Evolutionary conservation across 1,140 invertebrate genomes (phyloP).

Genomic region (Solenopsis fugax): DNA sequence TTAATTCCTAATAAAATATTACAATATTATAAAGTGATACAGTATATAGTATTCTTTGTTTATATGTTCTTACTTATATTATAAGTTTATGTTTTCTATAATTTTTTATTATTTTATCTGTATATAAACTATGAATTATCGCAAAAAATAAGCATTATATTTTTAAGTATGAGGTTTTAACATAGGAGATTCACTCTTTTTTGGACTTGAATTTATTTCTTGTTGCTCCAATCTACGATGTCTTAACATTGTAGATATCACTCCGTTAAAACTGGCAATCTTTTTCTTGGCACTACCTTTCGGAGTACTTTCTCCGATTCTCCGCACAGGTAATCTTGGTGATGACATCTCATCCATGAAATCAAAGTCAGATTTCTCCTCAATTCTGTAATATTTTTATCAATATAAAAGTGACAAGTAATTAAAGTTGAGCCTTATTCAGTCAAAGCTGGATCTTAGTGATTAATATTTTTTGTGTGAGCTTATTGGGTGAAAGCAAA

Average conservation of each 20-base stretch:
- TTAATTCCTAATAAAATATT: background rate
- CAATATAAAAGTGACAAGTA: background rate
- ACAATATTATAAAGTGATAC: background rate
- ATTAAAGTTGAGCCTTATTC: background rate
- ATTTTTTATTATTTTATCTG: background rate
- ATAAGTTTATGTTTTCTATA: background rate
- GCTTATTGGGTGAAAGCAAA: too few species aligned
- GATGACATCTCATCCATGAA: slow-evolving; percentile 92
- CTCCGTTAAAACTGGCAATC: slow-evolving; percentile 91
- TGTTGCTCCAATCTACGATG: slow-evolving; percentile 89
- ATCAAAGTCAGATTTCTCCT: slow-evolving; percentile 91
- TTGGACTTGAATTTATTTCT: slow-evolving; percentile 84
- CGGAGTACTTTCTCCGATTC: slow-evolving; percentile 88
- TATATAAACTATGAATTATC: background rate
- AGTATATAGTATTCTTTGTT: background rate
- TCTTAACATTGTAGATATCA: slow-evolving; percentile 91
- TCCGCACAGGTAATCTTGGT: slow-evolving; percentile 88
- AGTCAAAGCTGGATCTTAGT: too few species aligned
- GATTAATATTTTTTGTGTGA: too few species aligned
- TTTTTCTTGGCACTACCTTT: slow-evolving; percentile 92
- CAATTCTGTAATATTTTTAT: slow-evolving; percentile 79
- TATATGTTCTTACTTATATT: background rate
- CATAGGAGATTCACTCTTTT: slow-evolving; percentile 81
- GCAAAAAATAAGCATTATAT: background rate
- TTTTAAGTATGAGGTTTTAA: slow-evolving; percentile 75